phyloP scores from a whole-genome alignment of 2,797 vertebrate species.

The Myotis planiceps region DNA sequence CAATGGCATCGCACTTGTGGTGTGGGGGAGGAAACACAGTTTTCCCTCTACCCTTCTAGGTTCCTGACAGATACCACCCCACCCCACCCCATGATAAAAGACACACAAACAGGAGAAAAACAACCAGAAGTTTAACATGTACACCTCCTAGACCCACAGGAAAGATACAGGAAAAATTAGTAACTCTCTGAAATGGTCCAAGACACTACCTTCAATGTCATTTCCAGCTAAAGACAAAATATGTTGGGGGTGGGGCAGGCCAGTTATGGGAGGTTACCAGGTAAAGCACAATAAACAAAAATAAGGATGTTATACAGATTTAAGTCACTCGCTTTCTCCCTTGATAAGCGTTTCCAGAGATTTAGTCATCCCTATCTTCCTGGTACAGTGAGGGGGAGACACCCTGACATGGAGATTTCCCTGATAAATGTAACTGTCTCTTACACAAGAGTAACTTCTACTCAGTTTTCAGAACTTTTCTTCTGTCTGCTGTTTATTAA shows the following conservation, averaged over 20 bases:
- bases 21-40: neutral
- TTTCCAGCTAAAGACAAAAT: neutral
- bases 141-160: neutral
- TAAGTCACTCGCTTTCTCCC: neutral
- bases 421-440: neutral
- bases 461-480: neutral
- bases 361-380: neutral
- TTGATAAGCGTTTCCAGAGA: neutral
- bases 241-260: neutral
- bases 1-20: neutral
- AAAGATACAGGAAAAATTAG: neutral
- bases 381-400: neutral
- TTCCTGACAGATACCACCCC: neutral
- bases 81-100: neutral
- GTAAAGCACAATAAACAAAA: neutral
- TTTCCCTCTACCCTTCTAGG: neutral
- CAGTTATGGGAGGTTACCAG: neutral
- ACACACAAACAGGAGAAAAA: neutral
- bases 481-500: neutral
- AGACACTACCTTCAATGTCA: neutral
- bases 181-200: neutral
- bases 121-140: neutral
- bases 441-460: neutral
- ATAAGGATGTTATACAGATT: neutral
- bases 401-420: neutral